Percentiles rank a stretch among this genome's conserved stretches.
Conservation (phyloP, 2,888 invertebrate genomes). For the Tethea ocularis region DNA sequence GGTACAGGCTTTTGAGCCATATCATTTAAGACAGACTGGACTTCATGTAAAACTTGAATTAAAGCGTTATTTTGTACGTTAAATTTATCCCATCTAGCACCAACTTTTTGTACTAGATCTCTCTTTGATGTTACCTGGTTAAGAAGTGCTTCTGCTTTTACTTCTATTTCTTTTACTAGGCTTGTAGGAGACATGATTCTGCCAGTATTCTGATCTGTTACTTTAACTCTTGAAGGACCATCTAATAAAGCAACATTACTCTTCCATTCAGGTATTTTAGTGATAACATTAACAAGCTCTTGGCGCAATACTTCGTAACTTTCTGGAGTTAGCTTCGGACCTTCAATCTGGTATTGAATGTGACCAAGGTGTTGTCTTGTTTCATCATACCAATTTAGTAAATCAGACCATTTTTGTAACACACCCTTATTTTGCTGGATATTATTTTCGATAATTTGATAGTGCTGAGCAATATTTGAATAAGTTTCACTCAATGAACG, state of each 20-base stretch:
- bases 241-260: constrained; percentile 87
- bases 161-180: constrained; percentile 89
- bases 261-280: constrained; percentile 88
- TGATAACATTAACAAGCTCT: constrained; percentile 87
- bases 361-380: constrained; percentile 91
- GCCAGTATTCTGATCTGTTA: constrained; percentile 88
- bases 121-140: constrained; percentile 87
- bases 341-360: constrained; percentile 91
- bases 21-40: constrained; percentile 82
- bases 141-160: constrained; percentile 86
- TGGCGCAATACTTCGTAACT: constrained; percentile 87
- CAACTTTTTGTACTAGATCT: constrained; percentile 87
- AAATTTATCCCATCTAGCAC: constrained; percentile 91
- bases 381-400: constrained; percentile 92
- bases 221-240: constrained; percentile 86
- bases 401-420: constrained; percentile 92
- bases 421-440: constrained; percentile 89
- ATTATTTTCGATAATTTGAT: constrained; percentile 89
- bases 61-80: constrained; percentile 88
- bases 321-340: constrained; percentile 87
- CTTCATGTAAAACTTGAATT: constrained; percentile 85
- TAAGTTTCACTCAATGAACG: constrained; percentile 89
- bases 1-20: constrained; percentile 80
- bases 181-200: constrained; percentile 89
- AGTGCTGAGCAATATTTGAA: constrained; percentile 89